Conservation (phyloP, 2,797 vertebrate species). For the Diplodus sargus region DNA sequence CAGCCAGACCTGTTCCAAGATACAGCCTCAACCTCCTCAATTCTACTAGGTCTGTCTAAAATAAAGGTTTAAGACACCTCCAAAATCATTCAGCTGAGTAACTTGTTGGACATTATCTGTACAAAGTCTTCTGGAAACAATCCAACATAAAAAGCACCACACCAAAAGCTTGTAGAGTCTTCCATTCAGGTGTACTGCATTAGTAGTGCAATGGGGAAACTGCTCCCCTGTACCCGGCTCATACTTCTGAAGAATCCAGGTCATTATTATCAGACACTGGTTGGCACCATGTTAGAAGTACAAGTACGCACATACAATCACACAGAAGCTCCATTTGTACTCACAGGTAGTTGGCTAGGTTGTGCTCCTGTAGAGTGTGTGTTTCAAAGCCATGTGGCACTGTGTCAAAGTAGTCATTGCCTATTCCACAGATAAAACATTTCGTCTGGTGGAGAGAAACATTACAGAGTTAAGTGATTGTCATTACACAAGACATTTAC, state of each 20-base stretch:
- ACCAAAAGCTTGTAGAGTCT: neutral
- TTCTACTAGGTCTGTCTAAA: neutral
- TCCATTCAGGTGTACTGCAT: neutral
- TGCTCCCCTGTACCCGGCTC: neutral
- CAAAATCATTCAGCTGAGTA: too few species aligned
- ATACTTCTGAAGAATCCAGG: neutral
- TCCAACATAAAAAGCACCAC: neutral
- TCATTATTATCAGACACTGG: neutral
- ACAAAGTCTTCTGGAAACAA: neutral
- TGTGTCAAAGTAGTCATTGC: conserved; percentile 97
- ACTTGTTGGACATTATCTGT: neutral
- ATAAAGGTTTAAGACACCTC: neutral
- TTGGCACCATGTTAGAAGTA: neutral
- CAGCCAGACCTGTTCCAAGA: neutral
- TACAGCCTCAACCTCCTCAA: neutral
- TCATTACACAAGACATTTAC: neutral
- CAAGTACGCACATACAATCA: conserved; percentile 22
- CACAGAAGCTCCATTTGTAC: conserved; percentile 67
- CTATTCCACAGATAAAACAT: conserved; percentile 98
- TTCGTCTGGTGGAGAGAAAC: conserved; percentile 89
- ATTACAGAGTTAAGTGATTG: neutral
- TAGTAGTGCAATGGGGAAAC: neutral
- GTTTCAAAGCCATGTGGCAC: conserved; percentile 98
- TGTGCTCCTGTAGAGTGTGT: conserved; percentile 97
- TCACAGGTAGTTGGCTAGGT: conserved; percentile 98